phyloP scores from a whole-genome alignment of 2,113 vertebrate genomes.

The Beaufortia kweichowensis region DNA sequence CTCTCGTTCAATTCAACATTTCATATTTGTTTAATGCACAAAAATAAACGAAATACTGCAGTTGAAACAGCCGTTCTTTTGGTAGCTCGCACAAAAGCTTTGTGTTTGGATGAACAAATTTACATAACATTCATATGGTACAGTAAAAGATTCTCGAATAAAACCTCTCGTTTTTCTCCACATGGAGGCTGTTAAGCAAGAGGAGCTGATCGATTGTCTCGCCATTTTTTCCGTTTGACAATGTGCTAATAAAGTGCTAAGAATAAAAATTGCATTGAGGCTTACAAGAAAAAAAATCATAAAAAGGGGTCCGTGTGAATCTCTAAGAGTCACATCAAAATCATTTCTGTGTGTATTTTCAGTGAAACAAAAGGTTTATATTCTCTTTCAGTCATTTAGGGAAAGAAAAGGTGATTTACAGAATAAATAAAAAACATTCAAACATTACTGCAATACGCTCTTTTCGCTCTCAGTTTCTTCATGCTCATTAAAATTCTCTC shows the following conservation, averaged over 20 bases:
- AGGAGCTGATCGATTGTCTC: constrained; percentile 48
- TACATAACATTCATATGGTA: constrained; percentile 40
- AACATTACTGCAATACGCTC: not conserved
- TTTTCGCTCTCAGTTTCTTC: not conserved
- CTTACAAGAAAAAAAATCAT: not conserved
- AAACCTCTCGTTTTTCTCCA: not conserved
- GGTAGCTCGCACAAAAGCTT: constrained; percentile 35
- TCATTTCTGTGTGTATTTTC: not conserved
- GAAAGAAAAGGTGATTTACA: constrained; percentile 18
- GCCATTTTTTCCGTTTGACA: constrained; percentile 13
- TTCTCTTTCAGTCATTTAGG: not conserved
- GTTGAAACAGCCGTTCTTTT: constrained; percentile 29
- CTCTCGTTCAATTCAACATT: not conserved
- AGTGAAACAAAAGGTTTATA: constrained; percentile 3
- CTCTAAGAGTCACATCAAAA: not conserved
- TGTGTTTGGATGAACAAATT: constrained; percentile 30
- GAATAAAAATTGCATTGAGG: constrained; percentile 20
- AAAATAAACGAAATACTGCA: constrained; percentile 10
- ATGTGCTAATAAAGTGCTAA: constrained; percentile 63
- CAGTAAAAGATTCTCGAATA: constrained; percentile 18
- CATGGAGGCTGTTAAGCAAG: not conserved
- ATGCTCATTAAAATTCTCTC: not conserved
- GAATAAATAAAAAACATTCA: constrained; percentile 10
- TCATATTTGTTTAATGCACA: not conserved
- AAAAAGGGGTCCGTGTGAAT: not conserved